Evolutionary conservation across 2,113 vertebrate species (phyloP), one percentile per base, ranked within the genome.

Genomic region (Ornithorhynchus anatinus): DNA sequence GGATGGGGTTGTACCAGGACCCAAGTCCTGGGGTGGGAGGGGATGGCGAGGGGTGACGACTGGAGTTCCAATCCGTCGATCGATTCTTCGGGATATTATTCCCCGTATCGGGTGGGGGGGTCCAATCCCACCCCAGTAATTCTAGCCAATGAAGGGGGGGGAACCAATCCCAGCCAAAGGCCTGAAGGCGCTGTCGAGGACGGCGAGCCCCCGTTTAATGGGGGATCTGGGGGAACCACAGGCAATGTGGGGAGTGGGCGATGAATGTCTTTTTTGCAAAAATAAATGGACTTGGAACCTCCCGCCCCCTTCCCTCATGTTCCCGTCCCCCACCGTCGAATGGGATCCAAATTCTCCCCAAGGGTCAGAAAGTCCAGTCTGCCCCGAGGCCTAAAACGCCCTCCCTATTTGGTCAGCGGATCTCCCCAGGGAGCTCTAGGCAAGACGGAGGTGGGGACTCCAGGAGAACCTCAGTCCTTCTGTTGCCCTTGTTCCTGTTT

Each of bases 221-320:
- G 7, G 9, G 16, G 25, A 5, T 47, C 7, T 11, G 44, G 16
- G 15, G n/a, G 10, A 12, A n/a, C n/a, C n/a, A n/a, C 22, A 56
- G 27, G 66, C 16, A 54, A 69, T 14, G 59, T 11, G 22, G 33
- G n/a, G 23, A 27, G 35, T 33, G 59, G 47, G 25, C 14, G 45
- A 71, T 60, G 59, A 31, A 52, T 70, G 45, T 60, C 48, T 29
- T 56, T 36, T 69, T 72, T 54, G 35, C 62, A 72, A 62, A 60
- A 72, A 70, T 56, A 53, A 68, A 77, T 36, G 39, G 22, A 39
- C 71, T 42, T 35, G 23, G 14, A 27, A 48, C 23, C 7, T 16
- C 45, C 23, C 23, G 29, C 7, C 29, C 45, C 14, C 7, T 48
- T 48, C 23, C 45, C 13, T 48, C 13, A 22, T 20, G n/a, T n/a